A percentile compares a stretch with the other conserved stretches of the same genome.
Evolutionary conservation across 2,888 invertebrate species (phyloP).

Genomic region (Ypsolopha sequella): DNA sequence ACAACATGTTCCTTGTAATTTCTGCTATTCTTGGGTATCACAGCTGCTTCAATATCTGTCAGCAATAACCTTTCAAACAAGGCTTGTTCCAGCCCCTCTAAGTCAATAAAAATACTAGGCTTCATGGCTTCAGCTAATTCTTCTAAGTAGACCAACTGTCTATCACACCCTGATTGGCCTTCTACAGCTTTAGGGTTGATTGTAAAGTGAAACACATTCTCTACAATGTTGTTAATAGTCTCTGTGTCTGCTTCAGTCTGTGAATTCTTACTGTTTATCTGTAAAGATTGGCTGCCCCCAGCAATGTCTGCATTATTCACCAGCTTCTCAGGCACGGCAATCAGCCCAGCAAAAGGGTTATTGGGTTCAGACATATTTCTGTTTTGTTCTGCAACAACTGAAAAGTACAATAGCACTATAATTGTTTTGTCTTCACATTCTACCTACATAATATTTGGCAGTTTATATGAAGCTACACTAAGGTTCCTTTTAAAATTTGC

Average conservation of each 20-base stretch:
- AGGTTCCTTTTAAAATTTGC: neutral
- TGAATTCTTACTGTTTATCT: slow-evolving; percentile 26
- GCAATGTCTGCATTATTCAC: slow-evolving; percentile 15
- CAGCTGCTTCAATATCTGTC: slow-evolving; percentile 57
- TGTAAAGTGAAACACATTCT: slow-evolving; percentile 81
- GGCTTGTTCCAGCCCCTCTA: slow-evolving; percentile 80
- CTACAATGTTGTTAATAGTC: slow-evolving; percentile 69
- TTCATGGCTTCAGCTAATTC: slow-evolving; percentile 68
- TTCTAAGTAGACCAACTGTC: slow-evolving; percentile 75
- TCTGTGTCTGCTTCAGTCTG: slow-evolving; percentile 31
- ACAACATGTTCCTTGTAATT: slow-evolving; percentile 57
- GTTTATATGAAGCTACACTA: neutral
- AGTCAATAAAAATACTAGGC: slow-evolving; percentile 63
- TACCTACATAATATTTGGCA: too few relatives aligned
- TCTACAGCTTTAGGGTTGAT: slow-evolving; percentile 63
- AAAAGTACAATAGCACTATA: neutral
- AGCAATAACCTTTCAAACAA: slow-evolving; percentile 83
- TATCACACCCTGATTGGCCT: slow-evolving; percentile 23
- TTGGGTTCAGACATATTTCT: slow-evolving; percentile 48
- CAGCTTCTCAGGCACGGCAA: slow-evolving; percentile 37
- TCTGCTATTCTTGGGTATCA: slow-evolving; percentile 52
- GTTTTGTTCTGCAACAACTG: neutral
- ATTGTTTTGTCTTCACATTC: neutral
- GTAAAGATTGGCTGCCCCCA: slow-evolving; percentile 23
- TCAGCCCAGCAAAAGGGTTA: slow-evolving; percentile 55